phyloP scores from a whole-genome alignment of 2,797 vertebrate genomes.

The Dipus sagitta region DNA sequence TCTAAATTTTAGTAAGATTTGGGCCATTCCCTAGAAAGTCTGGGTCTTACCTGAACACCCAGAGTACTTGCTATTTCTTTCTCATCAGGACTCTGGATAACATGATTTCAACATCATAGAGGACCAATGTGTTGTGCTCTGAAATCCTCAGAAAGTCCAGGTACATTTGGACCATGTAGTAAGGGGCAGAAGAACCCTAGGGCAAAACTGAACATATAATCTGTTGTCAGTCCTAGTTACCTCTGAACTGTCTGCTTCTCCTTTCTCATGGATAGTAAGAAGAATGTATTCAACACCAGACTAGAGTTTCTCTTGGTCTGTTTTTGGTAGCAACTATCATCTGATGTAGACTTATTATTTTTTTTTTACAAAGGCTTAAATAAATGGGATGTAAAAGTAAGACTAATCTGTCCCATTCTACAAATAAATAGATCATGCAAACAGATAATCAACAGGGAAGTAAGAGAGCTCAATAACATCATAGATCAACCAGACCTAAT shows the following conservation, averaged over 20 bases:
- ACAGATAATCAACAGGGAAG: too few relatives aligned
- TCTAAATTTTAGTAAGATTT: neutral
- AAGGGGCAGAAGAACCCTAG: neutral
- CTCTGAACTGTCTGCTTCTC: neutral
- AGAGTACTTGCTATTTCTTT: neutral
- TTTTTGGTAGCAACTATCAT: neutral
- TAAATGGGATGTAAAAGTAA: neutral
- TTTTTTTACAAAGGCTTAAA: conserved; percentile 5
- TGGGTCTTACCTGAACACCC: neutral
- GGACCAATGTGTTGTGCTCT: neutral
- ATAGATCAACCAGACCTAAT: too few relatives aligned
- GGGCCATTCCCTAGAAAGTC: neutral
- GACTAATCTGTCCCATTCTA: neutral
- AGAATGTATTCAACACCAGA: neutral
- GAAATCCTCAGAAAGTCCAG: neutral
- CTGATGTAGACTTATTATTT: neutral
- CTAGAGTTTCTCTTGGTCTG: neutral
- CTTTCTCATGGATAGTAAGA: neutral
- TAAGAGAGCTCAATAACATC: too few relatives aligned
- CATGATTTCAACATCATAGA: neutral
- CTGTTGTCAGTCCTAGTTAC: neutral
- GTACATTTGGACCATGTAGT: neutral
- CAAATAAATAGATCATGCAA: too few relatives aligned
- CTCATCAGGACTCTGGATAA: neutral
- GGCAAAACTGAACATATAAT: neutral